Base-by-base conservation (phyloP, 2,797 vertebrate genomes). In the Betta splendens region DNA sequence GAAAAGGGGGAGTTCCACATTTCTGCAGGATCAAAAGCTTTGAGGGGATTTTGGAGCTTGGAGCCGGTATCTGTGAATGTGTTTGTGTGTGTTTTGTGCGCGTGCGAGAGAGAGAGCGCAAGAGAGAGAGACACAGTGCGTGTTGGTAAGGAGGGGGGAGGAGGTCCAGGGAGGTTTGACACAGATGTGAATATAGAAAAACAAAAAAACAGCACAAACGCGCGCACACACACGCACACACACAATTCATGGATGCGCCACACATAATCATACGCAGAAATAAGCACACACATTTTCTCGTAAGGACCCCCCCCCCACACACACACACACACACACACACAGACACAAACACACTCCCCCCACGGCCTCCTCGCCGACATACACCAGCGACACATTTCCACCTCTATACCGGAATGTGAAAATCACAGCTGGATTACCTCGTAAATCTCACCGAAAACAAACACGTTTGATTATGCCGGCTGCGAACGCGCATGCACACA, bases 21-120 rank as follows among this genome's bases (percentile, higher is more conserved):
- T 85, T 80, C 73, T 70, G 64, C 68, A 64, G 80, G 85, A 85
- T 85, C 80, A 88, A 87, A 86, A 85, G 83, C 85, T 86, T 85
- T 80, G 63, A 83, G 76, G 85, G 86, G 83, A 88, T 88, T 87
- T 87, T 71, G 71, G 74, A 72, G 69, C 70, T 42, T 40, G 50
- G 42, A 57, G 76, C 76, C 71, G 53, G 75, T 82, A 56, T 75
- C 51, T 74, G 64, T 75, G 62, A 61, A 56, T 68, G 50, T 76
- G 64, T 43, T 16, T 57, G 35, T 44, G 29, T 18, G 37, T 42
- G 16, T 33, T 43, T 9, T 49, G 17, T 28, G 12, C 36, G n/a
- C 35, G 49, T 48, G 17, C 38, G 31, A 15, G 8, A 9, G 26
- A 9, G 26, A 23, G 23, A 26, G 25, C 22, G 28, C 29, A 28